Evolutionary conservation across 1,140 invertebrate species (phyloP).

Genomic region (Tribolium castaneum): DNA sequence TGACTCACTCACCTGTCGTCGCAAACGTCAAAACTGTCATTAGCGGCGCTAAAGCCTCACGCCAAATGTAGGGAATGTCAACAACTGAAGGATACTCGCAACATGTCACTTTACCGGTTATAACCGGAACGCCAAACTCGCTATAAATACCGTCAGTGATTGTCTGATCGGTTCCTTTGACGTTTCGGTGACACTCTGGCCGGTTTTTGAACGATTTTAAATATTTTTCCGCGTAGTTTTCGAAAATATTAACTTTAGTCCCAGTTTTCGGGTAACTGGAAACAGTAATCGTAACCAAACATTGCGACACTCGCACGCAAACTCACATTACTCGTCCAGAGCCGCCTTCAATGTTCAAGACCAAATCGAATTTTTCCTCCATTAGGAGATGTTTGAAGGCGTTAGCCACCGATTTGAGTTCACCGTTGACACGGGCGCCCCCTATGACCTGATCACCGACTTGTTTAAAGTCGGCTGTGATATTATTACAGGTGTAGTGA

Average conservation of each 20-base stretch:
- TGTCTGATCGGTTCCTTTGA: conserved; percentile 56
- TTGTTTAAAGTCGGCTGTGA: conserved; percentile 65
- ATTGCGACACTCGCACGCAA: not conserved
- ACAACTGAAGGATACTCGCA: conserved; percentile 80
- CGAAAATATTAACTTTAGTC: conserved; percentile 64
- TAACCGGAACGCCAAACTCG: conserved; percentile 68
- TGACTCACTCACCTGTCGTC: conserved; percentile 66
- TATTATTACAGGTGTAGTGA: conserved; percentile 70
- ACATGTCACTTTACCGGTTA: conserved; percentile 75
- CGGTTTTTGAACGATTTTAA: conserved; percentile 44
- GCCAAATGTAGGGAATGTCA: conserved; percentile 79
- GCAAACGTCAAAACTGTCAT: conserved; percentile 71
- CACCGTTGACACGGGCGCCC: conserved; percentile 51
- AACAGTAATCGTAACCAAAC: conserved; percentile 1
- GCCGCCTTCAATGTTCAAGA: conserved; percentile 75
- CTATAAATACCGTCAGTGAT: conserved; percentile 70
- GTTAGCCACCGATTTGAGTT: conserved; percentile 64
- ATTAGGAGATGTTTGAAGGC: conserved; percentile 70
- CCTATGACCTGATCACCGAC: conserved; percentile 58
- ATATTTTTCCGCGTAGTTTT: conserved; percentile 66
- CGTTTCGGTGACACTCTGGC: not conserved
- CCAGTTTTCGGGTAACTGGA: conserved; percentile 62
- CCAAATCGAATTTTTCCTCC: conserved; percentile 70
- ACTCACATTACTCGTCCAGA: conserved; percentile 68
- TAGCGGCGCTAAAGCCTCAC: conserved; percentile 76